A percentile compares a stretch with the other conserved stretches of the same genome.
phyloP scores from a whole-genome alignment of 2,888 invertebrate genomes.

The Papilio demoleus region DNA sequence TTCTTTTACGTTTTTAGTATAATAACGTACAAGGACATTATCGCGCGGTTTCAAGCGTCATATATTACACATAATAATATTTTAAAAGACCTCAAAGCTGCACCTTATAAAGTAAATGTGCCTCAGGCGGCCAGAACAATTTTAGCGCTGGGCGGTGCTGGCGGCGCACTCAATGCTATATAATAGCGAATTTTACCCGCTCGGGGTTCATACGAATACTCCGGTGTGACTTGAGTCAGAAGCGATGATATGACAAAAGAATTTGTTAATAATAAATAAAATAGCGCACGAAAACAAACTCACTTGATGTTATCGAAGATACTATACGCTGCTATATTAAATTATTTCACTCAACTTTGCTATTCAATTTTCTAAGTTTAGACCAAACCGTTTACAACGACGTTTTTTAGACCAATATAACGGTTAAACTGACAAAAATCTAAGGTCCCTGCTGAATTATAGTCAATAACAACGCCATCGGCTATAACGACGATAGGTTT shows the following conservation, averaged over 20 bases:
- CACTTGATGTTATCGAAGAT: no score
- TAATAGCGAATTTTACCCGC: conserved; percentile 73
- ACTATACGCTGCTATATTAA: no score
- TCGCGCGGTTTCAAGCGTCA: conserved; percentile 49
- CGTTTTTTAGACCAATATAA: no score
- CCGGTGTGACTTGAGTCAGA: conserved; percentile 49
- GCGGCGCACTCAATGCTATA: conserved; percentile 62
- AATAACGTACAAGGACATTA: conserved; percentile 14
- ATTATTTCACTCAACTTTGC: no score
- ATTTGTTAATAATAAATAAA: background rate
- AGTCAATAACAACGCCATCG: no score
- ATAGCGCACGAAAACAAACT: background rate
- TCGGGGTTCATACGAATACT: conserved; percentile 53
- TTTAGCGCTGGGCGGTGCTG: conserved; percentile 57
- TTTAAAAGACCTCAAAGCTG: conserved; percentile 60
- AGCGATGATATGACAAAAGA: conserved; percentile 36
- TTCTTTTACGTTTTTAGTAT: background rate
- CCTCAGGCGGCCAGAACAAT: conserved; percentile 62
- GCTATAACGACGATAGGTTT: no score
- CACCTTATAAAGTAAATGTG: conserved; percentile 65
- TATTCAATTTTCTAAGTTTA: no score
- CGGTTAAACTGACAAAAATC: no score
- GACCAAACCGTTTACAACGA: no score
- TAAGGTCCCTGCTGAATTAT: no score
- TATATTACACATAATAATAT: conserved; percentile 59